These are phyloP conservation scores for Hippocampus kuda DNA, from an alignment of 2,797 vertebrate species.

Conservation along the genomic window DNA sequence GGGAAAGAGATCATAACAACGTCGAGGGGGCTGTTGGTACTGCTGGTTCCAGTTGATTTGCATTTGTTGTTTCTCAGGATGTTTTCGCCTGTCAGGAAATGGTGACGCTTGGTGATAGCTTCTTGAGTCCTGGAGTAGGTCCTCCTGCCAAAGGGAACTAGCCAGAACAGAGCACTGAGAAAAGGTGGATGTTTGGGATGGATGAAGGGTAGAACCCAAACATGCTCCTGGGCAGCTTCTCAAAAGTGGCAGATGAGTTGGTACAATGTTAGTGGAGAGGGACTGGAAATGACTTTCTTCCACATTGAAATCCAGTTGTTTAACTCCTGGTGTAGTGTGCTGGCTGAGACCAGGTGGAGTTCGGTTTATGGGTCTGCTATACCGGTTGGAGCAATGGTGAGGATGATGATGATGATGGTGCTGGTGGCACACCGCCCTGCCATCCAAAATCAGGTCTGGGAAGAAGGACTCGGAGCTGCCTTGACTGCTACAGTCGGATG, in stretches of 20 bases:
- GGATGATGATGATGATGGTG: slow-evolving; percentile 66
- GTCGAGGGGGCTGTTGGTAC: slow-evolving; percentile 72
- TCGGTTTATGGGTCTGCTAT: slow-evolving; percentile 11
- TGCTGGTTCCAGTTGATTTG: slow-evolving; percentile 74
- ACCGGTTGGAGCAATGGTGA: slow-evolving; percentile 37
- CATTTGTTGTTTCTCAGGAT: slow-evolving; percentile 51
- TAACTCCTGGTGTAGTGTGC: slow-evolving; percentile 24
- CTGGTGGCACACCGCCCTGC: slow-evolving; percentile 77
- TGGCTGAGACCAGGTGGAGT: slow-evolving; percentile 35
- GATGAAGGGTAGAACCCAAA: slow-evolving; percentile 26
- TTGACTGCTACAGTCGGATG: slow-evolving; percentile 87
- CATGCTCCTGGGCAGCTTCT: slow-evolving; percentile 66
- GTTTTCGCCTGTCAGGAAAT: slow-evolving; percentile 68
- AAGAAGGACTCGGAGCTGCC: slow-evolving; percentile 85
- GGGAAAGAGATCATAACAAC: slow-evolving; percentile 76
- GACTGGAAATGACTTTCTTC: slow-evolving; percentile 76
- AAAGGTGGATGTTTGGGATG: slow-evolving; percentile 54
- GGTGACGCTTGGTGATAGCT: slow-evolving; percentile 72
- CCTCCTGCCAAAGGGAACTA: slow-evolving; percentile 71
- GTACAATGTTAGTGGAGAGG: slow-evolving; percentile 63
- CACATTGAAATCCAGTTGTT: slow-evolving; percentile 68
- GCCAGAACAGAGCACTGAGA: slow-evolving; percentile 64
- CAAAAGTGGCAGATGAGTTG: slow-evolving; percentile 59
- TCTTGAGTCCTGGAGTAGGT: slow-evolving; percentile 67
- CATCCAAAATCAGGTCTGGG: slow-evolving; percentile 77